A percentile compares a stretch with the other conserved stretches of the same genome.
These are phyloP conservation scores for Tringa solitaria DNA, from an alignment of 2,113 vertebrate species.

Conservation along the genomic window DNA sequence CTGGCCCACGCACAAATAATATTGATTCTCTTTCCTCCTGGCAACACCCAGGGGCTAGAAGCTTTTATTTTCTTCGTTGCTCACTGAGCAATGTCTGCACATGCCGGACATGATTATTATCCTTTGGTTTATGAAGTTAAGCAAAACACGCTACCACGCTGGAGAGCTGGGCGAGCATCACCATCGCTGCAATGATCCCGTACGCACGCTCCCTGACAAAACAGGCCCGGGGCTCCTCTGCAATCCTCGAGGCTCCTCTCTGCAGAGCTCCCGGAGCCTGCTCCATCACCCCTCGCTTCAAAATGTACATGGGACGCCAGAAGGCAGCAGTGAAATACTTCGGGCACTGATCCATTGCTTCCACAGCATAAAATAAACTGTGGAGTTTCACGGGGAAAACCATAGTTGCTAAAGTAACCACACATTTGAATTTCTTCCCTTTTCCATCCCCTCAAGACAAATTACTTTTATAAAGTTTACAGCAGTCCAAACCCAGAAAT, in stretches of 20 bases:
- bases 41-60: not conserved
- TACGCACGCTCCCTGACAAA: not conserved
- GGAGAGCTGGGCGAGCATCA: not conserved
- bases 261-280: not conserved
- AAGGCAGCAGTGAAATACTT: not conserved
- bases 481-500: not conserved
- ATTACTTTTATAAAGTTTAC: not conserved
- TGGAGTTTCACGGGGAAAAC: not conserved
- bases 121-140: not conserved
- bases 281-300: fast-evolving
- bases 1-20: not conserved
- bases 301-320: not conserved
- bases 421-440: not conserved
- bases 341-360: not conserved
- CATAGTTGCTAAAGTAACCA: not conserved
- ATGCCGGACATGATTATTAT: not conserved
- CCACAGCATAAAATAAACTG: not conserved
- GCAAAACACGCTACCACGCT: fast-evolving
- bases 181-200: fast-evolving
- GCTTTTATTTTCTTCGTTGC: not conserved
- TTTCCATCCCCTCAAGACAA: not conserved
- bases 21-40: not conserved
- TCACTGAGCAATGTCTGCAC: not conserved
- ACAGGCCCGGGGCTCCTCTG: fast-evolving
- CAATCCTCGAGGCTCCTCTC: not conserved